Evolutionary conservation across 1,140 invertebrate species (phyloP), one percentile per base, ranked within the genome.

Genomic region (Schlechtendalia chinensis): DNA sequence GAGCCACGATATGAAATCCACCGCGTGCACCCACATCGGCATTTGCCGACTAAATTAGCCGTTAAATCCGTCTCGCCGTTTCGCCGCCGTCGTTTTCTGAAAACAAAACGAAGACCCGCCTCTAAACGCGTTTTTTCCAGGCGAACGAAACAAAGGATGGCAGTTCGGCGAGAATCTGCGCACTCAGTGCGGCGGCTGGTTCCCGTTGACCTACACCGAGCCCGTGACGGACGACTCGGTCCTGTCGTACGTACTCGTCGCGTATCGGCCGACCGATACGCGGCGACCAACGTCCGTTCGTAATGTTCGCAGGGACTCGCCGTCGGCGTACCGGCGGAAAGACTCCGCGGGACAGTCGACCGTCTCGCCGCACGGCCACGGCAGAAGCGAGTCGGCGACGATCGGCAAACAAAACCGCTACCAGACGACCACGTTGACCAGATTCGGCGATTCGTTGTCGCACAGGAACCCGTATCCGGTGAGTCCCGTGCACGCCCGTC

Each of bases 161-260:
- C 95, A 97, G 85, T 97, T 96, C 85, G 95, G 95, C 29, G 94
- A 97, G 85, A 97, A 97, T 86, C 86, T 95, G 81, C 88, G 94
- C 19, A 96, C 93, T 29, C 93, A 95, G 85, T 90, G 93, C 83
- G 93, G 94, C 81, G 96, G 96, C 19, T 97, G 96, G 96, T 97
- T 97, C 86, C 96, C 95, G 1, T 87, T 96, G 53, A 95, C 96
- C 14, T 98, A 97, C 84, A 96, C 95, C 47, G 95, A 96, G 86
- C 87, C 85, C 24, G 84, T 91, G 82, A 85, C 90, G 59, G 85
- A 85, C 83, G 87, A 91, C 84, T 85, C 90, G 85, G 84, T 88
- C 84, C 86, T 89, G 83, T 85, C 88, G 90, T 88, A 85, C 85
- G 87, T 85, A 39, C 8, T 39, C 47, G n/a, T n/a, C n/a, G n/a